phyloP scores from a whole-genome alignment of 1,140 invertebrate genomes.

The Dendroctonus valens region DNA sequence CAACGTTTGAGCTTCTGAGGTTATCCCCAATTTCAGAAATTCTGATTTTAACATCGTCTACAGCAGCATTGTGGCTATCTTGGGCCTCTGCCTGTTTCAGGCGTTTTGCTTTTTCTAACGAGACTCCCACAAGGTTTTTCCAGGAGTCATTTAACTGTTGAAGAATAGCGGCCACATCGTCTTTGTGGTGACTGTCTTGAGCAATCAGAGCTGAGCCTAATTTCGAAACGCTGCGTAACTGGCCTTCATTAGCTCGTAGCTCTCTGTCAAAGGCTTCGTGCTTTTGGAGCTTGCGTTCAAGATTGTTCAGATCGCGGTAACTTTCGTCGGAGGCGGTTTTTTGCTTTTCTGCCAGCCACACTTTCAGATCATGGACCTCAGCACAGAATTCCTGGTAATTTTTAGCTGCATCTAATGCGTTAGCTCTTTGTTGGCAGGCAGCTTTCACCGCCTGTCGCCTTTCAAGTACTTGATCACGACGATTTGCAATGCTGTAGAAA shows the following conservation, averaged over 20 bases:
- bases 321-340: constrained; percentile 89
- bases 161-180: constrained; percentile 65
- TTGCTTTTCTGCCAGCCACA: constrained; percentile 92
- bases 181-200: constrained; percentile 67
- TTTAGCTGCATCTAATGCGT: constrained; percentile 73
- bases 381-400: constrained; percentile 85
- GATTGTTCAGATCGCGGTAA: constrained; percentile 86
- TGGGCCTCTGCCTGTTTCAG: constrained; percentile 75
- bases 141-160: constrained; percentile 71
- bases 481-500: constrained; percentile 69
- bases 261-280: constrained; percentile 98
- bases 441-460: constrained; percentile 73
- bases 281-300: constrained; percentile 93
- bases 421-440: constrained; percentile 68
- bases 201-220: constrained; percentile 68
- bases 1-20: constrained; percentile 78
- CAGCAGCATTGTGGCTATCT: constrained; percentile 71
- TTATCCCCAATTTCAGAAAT: constrained; percentile 74
- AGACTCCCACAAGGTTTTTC: constrained; percentile 67
- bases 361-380: constrained; percentile 81
- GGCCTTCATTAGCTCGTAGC: constrained; percentile 86
- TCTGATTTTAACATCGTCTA: constrained; percentile 78
- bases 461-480: constrained; percentile 71
- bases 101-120: constrained; percentile 81
- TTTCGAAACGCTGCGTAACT: constrained; percentile 81